Evolutionary conservation across 1,140 invertebrate genomes (phyloP).

Genomic region (Trichonephila clavata): DNA sequence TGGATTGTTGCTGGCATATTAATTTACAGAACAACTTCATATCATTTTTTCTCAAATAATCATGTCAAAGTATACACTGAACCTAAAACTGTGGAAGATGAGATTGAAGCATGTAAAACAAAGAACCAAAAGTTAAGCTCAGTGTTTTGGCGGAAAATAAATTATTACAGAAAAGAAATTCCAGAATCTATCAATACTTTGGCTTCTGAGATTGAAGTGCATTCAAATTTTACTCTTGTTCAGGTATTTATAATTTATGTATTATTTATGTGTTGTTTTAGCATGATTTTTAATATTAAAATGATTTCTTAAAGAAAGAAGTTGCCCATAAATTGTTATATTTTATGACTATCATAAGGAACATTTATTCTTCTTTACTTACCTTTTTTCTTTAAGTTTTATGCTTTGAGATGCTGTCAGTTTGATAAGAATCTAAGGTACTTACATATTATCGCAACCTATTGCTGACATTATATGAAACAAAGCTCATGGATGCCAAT

Average conservation of each 20-base stretch:
- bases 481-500: too few species aligned
- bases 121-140: neutral
- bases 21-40: constrained; percentile 11
- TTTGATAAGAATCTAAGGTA: too few species aligned
- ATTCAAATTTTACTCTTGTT: constrained; percentile 8
- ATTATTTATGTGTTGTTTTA: neutral
- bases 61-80: neutral
- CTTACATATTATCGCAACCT: too few species aligned
- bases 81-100: neutral
- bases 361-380: too few species aligned
- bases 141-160: constrained; percentile 48
- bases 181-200: neutral
- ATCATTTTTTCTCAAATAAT: neutral
- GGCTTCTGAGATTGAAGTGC: neutral
- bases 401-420: too few species aligned
- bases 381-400: too few species aligned
- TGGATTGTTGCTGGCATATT: constrained; percentile 45
- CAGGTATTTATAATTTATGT: neutral
- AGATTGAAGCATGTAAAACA: constrained; percentile 23
- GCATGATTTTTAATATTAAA: too few species aligned
- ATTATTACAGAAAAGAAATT: constrained; percentile 10
- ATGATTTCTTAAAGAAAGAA: neutral
- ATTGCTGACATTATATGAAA: too few species aligned
- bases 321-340: too few species aligned
- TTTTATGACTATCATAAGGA: too few species aligned